Percentiles rank a stretch among this genome's conserved stretches.
Conservation (phyloP, 2,888 invertebrate species). For the Drosophila subsilvestris region DNA sequence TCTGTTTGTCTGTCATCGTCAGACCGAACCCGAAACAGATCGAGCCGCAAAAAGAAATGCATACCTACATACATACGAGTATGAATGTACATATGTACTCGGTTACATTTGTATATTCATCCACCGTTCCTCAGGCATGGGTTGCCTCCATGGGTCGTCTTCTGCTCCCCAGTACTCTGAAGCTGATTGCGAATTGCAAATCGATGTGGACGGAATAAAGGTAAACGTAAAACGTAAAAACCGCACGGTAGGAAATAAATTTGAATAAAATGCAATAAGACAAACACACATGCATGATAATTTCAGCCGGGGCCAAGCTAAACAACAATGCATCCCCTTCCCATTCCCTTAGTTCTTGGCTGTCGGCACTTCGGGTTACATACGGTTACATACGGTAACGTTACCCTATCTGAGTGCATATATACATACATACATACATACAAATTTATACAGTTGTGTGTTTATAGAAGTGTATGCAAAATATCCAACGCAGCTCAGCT, state of each 20-base stretch:
- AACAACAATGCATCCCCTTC: conserved; percentile 32
- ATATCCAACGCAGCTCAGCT: conserved; percentile 71
- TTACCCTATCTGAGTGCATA: conserved; percentile 7
- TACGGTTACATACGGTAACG: conserved; percentile 20
- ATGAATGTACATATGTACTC: conserved; percentile 35
- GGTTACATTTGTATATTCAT: conserved; percentile 41
- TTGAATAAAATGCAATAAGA: conserved; percentile 80
- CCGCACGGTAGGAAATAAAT: conserved; percentile 80
- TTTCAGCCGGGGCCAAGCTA: conserved; percentile 57
- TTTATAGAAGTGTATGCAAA: conserved; percentile 49
- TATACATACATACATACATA: conserved; percentile 14
- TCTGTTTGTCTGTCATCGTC: conserved; percentile 44
- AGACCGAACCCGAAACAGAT: conserved; percentile 3
- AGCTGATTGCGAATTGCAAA: conserved; percentile 80
- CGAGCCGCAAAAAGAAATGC: conserved; percentile 14
- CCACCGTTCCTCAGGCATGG: conserved; percentile 41
- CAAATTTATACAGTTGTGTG: conserved; percentile 30
- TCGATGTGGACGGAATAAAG: conserved; percentile 60
- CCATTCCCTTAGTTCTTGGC: conserved; percentile 43
- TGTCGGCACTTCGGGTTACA: conserved; percentile 69
- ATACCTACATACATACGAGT: conserved; percentile 1
- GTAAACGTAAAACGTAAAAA: conserved; percentile 67
- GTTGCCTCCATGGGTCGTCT: background rate
- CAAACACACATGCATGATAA: conserved; percentile 76
- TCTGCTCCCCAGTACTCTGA: conserved; percentile 41